A percentile compares a stretch with the other conserved stretches of the same genome.
Conservation (phyloP, 1,140 invertebrate genomes). For the Zaprionus davidi region DNA sequence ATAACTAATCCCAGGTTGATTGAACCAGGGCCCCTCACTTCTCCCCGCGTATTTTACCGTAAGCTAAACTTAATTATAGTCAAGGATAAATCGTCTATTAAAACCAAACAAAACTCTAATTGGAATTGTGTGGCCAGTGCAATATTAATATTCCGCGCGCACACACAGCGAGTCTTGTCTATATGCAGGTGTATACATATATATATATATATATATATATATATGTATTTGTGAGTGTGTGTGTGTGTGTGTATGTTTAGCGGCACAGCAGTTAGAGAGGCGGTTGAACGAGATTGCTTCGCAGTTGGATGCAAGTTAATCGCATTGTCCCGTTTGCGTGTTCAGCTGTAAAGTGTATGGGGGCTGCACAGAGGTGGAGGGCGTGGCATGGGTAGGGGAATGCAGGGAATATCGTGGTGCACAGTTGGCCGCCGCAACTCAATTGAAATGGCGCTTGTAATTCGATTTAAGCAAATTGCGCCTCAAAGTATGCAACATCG, state of each 20-base stretch:
- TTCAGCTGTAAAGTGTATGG: not conserved
- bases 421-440: constrained; percentile 29
- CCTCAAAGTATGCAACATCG: constrained; percentile 66
- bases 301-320: constrained; percentile 38
- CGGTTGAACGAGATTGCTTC: constrained; percentile 18
- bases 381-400: not conserved
- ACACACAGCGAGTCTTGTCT: not conserved
- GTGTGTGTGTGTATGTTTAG: not conserved
- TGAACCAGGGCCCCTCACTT: not conserved
- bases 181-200: not conserved
- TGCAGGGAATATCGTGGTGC: constrained; percentile 8
- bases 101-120: constrained; percentile 5
- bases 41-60: not conserved
- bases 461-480: constrained; percentile 71
- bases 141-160: constrained; percentile 7
- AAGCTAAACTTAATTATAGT: constrained; percentile 6
- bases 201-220: not conserved
- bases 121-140: constrained; percentile 3
- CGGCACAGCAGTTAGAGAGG: not conserved
- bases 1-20: constrained; percentile 3
- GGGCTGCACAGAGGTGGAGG: not conserved
- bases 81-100: constrained; percentile 6
- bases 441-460: constrained; percentile 63
- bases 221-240: not conserved
- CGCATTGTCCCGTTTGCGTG: constrained; percentile 16